Conservation (phyloP, 2,113 vertebrate species). For the Neogale vison region DNA sequence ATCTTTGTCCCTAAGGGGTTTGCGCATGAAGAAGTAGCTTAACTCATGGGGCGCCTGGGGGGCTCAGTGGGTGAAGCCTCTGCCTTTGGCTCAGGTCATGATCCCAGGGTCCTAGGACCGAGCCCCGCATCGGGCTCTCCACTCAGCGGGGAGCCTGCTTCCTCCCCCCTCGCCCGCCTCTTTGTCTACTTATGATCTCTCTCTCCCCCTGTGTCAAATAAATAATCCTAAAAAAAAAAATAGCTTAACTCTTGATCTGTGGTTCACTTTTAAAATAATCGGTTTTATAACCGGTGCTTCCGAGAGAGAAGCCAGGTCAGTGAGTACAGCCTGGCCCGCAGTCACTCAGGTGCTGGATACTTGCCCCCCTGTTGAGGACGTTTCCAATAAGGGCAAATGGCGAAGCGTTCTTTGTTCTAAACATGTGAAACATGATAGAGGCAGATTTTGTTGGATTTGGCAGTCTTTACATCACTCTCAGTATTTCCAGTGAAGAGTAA, state of each 20-base stretch:
- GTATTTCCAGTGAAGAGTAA: not conserved
- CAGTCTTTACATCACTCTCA: not conserved
- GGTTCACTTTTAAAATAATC: not conserved
- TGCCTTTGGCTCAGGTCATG: no score
- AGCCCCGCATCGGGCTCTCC: no score
- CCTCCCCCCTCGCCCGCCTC: no score
- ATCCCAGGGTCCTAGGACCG: no score
- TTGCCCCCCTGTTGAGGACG: not conserved
- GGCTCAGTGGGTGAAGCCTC: no score
- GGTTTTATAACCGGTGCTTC: not conserved
- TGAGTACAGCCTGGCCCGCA: fast-evolving
- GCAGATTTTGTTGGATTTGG: not conserved
- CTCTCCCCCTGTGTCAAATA: no score
- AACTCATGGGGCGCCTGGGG: no score
- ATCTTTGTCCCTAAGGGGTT: not conserved
- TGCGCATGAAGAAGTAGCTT: not conserved
- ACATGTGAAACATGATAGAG: not conserved
- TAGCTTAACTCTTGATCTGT: not conserved
- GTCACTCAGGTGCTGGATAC: not conserved
- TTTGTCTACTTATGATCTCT: no score
- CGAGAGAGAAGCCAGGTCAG: not conserved
- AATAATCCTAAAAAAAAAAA: not conserved
- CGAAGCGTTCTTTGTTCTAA: not conserved
- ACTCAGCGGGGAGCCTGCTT: no score
- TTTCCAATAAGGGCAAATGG: not conserved